Base-by-base conservation (phyloP, 2,888 invertebrate genomes). In the Brachypalpus laphriformis region DNA sequence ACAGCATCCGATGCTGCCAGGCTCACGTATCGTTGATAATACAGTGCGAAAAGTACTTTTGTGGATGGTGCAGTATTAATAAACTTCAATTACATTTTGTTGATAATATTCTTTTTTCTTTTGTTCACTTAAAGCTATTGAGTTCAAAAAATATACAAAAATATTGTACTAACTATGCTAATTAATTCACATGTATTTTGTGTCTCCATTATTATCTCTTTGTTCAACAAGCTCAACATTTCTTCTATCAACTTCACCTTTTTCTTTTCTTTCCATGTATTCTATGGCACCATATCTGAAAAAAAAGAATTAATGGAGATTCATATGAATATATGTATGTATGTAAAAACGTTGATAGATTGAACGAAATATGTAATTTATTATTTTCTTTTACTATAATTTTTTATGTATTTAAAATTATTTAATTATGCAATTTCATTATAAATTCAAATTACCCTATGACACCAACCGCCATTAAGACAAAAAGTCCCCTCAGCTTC, bases 391-490 rank as follows among this genome's bases (percentile, higher is more conserved):
- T 3, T 3, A 9, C 3, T n/a, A 3, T 37, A 11, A 3, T 37
- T 2, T 37, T 3, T 3, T 11, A 9, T n/a, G n/a, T n/a, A 34
- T 9, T 34, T 34, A 1, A 6, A 34, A 34, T n/a, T n/a, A n/a
- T n/a, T n/a, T n/a, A n/a, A n/a, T n/a, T n/a, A n/a, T n/a, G n/a
- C n/a, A n/a, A n/a, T n/a, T n/a, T n/a, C n/a, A n/a, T n/a, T n/a
- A 9, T 22, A 5, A 18, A 11, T 5, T 3, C 40, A 34, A 88
- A 88, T 88, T 96, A 98, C 74, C 97, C 96, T 0, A 93, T 86
- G 89, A 97, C 95, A 1, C 98, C 98, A 4, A 96, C 88, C 3
- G 94, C 89, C 42, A 97, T 93, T 4, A 97, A 92, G 0, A 93
- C 94, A 56, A 96, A 92, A 2, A 97, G 92, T 31, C 95, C 92